Base-by-base conservation (phyloP, 2,888 invertebrate species). In the Cyaniris semiargus region DNA sequence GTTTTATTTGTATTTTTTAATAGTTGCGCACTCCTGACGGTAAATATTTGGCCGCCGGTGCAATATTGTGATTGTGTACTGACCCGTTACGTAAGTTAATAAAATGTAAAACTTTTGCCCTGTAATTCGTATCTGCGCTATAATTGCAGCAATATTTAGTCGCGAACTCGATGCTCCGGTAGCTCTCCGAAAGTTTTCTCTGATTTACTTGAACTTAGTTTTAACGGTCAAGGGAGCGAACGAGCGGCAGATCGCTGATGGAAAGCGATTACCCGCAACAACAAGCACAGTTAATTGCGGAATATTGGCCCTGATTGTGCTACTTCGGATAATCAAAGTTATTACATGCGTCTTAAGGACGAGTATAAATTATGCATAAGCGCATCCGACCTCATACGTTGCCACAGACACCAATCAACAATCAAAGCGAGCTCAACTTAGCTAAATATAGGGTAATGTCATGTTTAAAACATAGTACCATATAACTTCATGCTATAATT, bases 1-100 rank as follows among this genome's bases (percentile, higher is more conserved):
- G 66, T 27, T 66, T 66, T 66, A 66, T 66, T 66, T 66, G 27
- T 66, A 66, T 66, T 66, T 66, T 66, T 66, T 66, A 66, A 66
- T 27, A 66, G 66, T 66, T 66, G 66, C 27, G 66, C 66, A 66
- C 66, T 66, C 66, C 27, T 66, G 66, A 15, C 66, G 66, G 66
- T 27, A 66, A 66, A 66, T 66, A 66, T 66, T 66, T 66, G 15
- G 27, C 10, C 4, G 66, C 15, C 27, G 27, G 66, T 23, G 21
- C 66, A 66, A 66, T 66, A 66, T 66, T 66, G 66, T 66, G 66
- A 66, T 27, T 66, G 27, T 27, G 27, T 66, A 66, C 60, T 66
- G 60, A 27, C 60, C 60, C 60, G 60, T 66, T 27, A 66, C 27
- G 66, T 66, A 27, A 66, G 27, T 66, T 66, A 27, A 66, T 60